These are phyloP conservation scores for Lerema accius DNA, from an alignment of 1,140 invertebrate species.

Conservation along the genomic window DNA sequence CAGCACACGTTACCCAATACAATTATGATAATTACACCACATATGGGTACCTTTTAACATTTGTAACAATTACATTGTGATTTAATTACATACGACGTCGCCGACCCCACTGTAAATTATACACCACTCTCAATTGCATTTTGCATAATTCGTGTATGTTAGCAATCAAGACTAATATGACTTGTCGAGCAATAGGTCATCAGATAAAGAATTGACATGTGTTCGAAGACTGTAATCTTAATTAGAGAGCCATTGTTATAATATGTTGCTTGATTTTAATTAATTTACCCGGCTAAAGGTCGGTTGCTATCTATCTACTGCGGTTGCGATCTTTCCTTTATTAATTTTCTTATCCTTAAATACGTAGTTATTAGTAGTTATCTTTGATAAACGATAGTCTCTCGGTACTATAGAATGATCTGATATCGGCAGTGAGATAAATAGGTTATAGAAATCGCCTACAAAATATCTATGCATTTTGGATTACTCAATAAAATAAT, in stretches of 20 bases:
- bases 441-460: too few species aligned
- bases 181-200: slow-evolving; percentile 14
- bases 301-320: too few species aligned
- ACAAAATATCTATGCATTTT: too few species aligned
- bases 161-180: slow-evolving; percentile 25
- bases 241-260: slow-evolving; percentile 2
- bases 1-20: too few species aligned
- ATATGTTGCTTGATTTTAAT: neutral
- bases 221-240: slow-evolving; percentile 19
- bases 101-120: slow-evolving; percentile 60
- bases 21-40: slow-evolving; percentile 5
- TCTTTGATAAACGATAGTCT: too few species aligned
- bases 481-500: too few species aligned
- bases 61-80: slow-evolving; percentile 41
- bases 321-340: too few species aligned
- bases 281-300: neutral
- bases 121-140: slow-evolving; percentile 53
- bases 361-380: too few species aligned
- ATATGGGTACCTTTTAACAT: slow-evolving; percentile 12
- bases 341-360: too few species aligned
- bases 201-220: slow-evolving; percentile 28
- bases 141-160: slow-evolving; percentile 31
- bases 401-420: too few species aligned
- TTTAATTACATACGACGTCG: slow-evolving; percentile 57
- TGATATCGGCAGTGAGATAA: too few species aligned